These are phyloP conservation scores for Menura novaehollandiae DNA, from an alignment of 2,113 vertebrate genomes.

Conservation along the genomic window DNA sequence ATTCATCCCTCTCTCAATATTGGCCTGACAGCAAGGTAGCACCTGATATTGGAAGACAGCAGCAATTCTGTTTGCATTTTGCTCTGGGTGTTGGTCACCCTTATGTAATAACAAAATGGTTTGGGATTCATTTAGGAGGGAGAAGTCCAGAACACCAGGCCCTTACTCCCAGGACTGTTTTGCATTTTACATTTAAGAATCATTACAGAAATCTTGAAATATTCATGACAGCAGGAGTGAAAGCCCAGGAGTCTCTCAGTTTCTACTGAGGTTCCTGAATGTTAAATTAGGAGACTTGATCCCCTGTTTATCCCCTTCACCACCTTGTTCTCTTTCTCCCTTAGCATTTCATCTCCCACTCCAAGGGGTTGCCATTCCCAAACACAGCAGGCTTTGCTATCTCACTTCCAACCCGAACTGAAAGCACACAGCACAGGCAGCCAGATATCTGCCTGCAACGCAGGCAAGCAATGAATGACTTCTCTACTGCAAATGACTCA, in stretches of 20 bases:
- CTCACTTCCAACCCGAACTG: background rate
- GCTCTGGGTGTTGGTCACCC: background rate
- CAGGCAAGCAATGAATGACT: background rate
- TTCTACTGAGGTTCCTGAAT: background rate
- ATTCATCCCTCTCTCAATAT: background rate
- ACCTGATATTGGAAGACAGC: background rate
- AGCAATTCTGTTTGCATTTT: background rate
- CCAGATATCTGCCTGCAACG: background rate
- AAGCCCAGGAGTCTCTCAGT: background rate
- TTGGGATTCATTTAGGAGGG: background rate
- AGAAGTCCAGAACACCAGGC: background rate
- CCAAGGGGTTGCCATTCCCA: background rate
- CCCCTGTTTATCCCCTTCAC: background rate
- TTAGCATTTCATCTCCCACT: background rate
- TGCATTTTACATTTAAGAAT: slow-evolving; percentile 4
- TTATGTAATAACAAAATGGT: background rate
- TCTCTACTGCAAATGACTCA: background rate
- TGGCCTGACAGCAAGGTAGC: background rate
- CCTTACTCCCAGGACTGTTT: background rate
- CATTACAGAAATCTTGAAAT: slow-evolving; percentile 3
- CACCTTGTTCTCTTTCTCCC: background rate
- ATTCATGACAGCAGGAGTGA: background rate
- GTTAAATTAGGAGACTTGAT: background rate
- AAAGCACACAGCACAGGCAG: background rate
- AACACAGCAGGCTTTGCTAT: background rate